Conservation (phyloP, 1,140 invertebrate species). For the Camponotus floridanus region DNA sequence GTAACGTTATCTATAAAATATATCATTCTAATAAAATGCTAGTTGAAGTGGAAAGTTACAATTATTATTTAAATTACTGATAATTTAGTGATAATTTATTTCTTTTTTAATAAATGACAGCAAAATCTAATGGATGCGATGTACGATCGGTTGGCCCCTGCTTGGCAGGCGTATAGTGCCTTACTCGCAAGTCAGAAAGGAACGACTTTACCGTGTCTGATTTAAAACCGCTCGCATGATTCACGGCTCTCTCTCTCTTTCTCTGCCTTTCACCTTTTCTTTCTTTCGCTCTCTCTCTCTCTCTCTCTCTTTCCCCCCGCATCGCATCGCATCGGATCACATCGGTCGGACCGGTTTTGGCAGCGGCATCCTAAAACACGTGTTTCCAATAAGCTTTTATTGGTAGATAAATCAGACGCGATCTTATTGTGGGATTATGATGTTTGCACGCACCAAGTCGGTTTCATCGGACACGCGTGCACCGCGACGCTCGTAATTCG, state of each 20-base stretch:
- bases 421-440: slow-evolving; percentile 80
- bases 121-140: not conserved
- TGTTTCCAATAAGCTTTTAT: slow-evolving; percentile 82
- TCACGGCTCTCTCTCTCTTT: slow-evolving; percentile 41
- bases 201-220: slow-evolving; percentile 60
- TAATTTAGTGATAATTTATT: not conserved
- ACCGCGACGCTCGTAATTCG: slow-evolving; percentile 66
- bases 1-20: not conserved
- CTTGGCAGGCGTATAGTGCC: slow-evolving; percentile 26
- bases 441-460: slow-evolving; percentile 74
- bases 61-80: not conserved
- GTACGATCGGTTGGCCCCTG: slow-evolving; percentile 5
- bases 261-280: not conserved
- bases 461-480: slow-evolving; percentile 63
- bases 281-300: not conserved
- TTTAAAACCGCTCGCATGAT: slow-evolving; percentile 61
- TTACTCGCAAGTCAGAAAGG: slow-evolving; percentile 52
- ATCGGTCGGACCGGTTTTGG: slow-evolving; percentile 80
- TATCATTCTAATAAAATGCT: no score
- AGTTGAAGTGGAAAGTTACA: not conserved
- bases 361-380: slow-evolving; percentile 76
- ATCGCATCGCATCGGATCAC: slow-evolving; percentile 49
- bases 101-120: slow-evolving; percentile 8
- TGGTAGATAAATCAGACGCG: slow-evolving; percentile 81
- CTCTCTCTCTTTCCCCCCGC: not conserved